Conservation (phyloP, 2,888 invertebrate genomes). For the Cistogaster globosa region DNA sequence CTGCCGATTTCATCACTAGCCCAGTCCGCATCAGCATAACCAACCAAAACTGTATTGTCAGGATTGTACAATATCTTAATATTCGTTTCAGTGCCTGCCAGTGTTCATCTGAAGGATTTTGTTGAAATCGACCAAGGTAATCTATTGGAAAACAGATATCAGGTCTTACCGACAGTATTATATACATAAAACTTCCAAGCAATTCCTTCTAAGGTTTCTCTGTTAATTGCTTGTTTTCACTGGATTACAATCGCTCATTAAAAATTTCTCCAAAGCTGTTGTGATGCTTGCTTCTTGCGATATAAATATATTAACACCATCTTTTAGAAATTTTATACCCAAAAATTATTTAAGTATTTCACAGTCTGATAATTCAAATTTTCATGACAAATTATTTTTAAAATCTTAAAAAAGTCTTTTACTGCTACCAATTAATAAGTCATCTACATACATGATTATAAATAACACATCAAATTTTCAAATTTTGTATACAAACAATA, state of each 20-base stretch:
- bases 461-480: conserved; percentile 7
- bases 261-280: too few relatives aligned
- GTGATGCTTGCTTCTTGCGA: too few relatives aligned
- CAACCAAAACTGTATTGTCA: neutral
- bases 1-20: conserved; percentile 1
- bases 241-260: too few relatives aligned
- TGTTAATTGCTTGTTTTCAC: too few relatives aligned
- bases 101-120: conserved; percentile 14
- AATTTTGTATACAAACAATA: conserved; percentile 50
- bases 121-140: conserved; percentile 12
- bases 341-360: conserved; percentile 30
- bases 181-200: too few relatives aligned
- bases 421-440: conserved; percentile 29
- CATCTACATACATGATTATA: too few relatives aligned
- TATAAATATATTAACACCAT: too few relatives aligned
- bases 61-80: conserved; percentile 31
- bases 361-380: conserved; percentile 45
- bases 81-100: too few relatives aligned
- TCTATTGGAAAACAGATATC: conserved; percentile 24
- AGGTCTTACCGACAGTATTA: conserved; percentile 35
- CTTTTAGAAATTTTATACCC: conserved; percentile 41
- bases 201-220: too few relatives aligned
- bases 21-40: conserved; percentile 28
- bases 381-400: conserved; percentile 17
- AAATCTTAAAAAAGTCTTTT: too few relatives aligned